These are phyloP conservation scores for Danionella cerebrum DNA, from an alignment of 2,113 vertebrate species.

Conservation along the genomic window DNA sequence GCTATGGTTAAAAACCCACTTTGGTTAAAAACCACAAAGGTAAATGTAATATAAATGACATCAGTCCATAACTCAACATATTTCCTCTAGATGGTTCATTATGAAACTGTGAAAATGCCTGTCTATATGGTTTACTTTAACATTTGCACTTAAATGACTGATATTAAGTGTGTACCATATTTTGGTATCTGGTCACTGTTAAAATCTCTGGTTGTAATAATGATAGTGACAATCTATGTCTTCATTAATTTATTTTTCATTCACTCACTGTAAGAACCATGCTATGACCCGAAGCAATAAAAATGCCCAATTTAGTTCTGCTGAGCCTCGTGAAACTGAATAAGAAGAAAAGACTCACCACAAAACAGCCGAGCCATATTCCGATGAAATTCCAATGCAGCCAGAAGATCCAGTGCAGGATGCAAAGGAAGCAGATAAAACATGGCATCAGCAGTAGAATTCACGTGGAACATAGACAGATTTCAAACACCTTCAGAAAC, in stretches of 20 bases:
- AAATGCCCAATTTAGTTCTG: neutral
- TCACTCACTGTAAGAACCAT: neutral
- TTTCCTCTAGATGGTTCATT: too few species aligned
- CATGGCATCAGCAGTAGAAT: neutral
- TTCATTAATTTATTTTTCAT: neutral
- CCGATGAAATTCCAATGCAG: conserved; percentile 3
- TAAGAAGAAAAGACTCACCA: conserved; percentile 34
- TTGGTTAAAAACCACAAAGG: too few species aligned
- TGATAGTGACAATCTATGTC: neutral
- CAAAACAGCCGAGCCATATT: neutral
- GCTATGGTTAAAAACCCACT: too few species aligned
- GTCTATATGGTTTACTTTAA: too few species aligned
- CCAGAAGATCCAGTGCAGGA: neutral
- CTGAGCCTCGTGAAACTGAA: neutral
- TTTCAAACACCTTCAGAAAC: too few species aligned
- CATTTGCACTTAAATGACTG: too few species aligned
- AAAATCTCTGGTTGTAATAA: too few species aligned
- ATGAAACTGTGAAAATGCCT: too few species aligned
- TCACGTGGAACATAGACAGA: neutral
- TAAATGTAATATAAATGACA: too few species aligned
- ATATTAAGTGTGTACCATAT: too few species aligned
- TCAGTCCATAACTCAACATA: too few species aligned
- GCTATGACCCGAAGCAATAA: neutral
- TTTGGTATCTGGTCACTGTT: too few species aligned
- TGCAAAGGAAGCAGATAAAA: neutral